A percentile compares a stretch with the other conserved stretches of the same genome.
phyloP scores from a whole-genome alignment of 2,113 vertebrate species.

The Henicopernis longicauda region DNA sequence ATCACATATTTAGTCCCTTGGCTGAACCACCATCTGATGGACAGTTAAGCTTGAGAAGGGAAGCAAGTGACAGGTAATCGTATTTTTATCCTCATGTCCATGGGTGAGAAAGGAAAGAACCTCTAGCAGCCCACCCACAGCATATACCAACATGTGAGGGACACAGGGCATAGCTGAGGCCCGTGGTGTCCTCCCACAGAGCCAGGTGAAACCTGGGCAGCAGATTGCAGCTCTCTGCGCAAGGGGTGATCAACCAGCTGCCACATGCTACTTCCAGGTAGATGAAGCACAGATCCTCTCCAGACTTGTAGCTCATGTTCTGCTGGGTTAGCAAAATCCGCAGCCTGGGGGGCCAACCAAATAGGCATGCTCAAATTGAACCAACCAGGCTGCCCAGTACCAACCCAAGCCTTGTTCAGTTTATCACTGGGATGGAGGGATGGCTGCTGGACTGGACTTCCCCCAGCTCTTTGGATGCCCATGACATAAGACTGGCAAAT shows the following conservation, averaged over 20 bases:
- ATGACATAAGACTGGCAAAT: not conserved
- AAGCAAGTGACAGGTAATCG: rapidly evolving
- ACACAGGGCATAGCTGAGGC: not conserved
- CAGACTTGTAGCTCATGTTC: not conserved
- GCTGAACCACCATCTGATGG: not conserved
- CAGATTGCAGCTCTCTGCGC: not conserved
- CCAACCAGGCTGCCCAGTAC: not conserved
- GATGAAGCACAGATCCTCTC: not conserved
- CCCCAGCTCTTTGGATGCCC: not conserved
- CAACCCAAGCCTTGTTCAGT: not conserved
- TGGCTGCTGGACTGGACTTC: not conserved
- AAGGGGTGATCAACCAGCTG: not conserved
- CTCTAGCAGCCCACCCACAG: not conserved
- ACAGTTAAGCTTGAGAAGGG: not conserved
- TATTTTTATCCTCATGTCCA: not conserved
- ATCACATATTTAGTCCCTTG: not conserved
- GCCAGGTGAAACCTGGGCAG: not conserved
- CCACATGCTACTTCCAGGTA: not conserved
- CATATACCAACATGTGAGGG: not conserved
- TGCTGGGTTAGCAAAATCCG: not conserved
- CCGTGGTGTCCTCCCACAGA: not conserved
- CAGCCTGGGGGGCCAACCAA: rapidly evolving
- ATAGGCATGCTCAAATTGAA: not conserved
- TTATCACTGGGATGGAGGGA: not conserved
- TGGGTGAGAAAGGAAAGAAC: not conserved